Percentiles rank a stretch among this genome's conserved stretches.
phyloP scores from a whole-genome alignment of 2,888 invertebrate genomes.

The Pristionchus arcanus region DNA sequence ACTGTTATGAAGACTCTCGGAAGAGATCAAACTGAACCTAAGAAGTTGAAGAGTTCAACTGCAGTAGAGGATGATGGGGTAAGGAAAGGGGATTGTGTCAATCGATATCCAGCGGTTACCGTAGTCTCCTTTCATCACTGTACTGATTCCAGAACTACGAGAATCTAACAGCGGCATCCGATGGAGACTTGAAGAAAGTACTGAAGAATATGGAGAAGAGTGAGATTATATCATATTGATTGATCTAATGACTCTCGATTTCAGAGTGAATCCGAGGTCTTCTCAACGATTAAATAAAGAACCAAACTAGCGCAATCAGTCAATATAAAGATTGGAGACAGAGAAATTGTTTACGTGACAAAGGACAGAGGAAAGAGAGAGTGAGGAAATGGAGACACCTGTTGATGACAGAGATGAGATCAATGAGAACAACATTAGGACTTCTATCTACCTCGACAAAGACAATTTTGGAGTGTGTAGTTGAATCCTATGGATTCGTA shows the following conservation, averaged over 20 bases:
- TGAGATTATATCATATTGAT: neutral
- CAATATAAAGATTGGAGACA: constrained; percentile 48
- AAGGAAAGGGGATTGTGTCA: neutral
- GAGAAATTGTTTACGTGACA: neutral
- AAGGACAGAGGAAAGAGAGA: neutral
- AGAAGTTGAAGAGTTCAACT: constrained; percentile 1
- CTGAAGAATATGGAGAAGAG: constrained; percentile 43
- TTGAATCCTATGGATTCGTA: neutral
- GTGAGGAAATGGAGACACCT: too few relatives aligned
- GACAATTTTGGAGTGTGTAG: neutral
- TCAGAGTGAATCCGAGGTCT: neutral
- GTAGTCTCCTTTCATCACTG: too few relatives aligned
- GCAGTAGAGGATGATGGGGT: constrained; percentile 33
- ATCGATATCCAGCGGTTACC: neutral
- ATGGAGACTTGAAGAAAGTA: constrained; percentile 8
- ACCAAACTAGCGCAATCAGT: constrained; percentile 43
- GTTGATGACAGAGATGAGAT: neutral
- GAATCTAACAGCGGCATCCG: neutral
- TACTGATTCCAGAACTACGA: constrained; percentile 17
- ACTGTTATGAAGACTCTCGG: constrained; percentile 21
- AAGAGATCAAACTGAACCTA: neutral
- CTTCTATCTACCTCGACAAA: neutral
- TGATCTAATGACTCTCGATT: neutral
- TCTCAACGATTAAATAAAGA: neutral
- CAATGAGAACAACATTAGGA: neutral